Base-by-base conservation (phyloP, 1,140 invertebrate genomes). In the Globodera ellingtonae region DNA sequence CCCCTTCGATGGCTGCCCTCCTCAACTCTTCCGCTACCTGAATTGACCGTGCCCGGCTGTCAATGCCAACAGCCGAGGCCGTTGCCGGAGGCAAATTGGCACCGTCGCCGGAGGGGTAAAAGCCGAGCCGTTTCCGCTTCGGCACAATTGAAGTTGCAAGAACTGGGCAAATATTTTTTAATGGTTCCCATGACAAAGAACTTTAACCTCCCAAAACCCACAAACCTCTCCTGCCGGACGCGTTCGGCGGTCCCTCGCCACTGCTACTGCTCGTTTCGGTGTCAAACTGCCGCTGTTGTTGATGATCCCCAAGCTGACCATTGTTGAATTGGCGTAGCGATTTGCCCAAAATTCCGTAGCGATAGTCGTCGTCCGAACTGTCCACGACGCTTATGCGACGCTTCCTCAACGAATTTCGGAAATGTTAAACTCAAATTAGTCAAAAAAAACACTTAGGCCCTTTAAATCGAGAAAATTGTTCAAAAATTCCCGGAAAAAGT, bases 301-400 rank as follows among this genome's bases (percentile, higher is more conserved):
- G 13, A n/a, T 21, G 9, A 44, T 70, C 5, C 67, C 5, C 9
- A 7, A 10, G n/a, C 4, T 44, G 9, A 4, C 46, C 46, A 0
- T 47, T 21, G 67, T 47, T 35, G 21, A 70, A 44, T 10, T 70
- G 21, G 8, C 71, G 52, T 8, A 82, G 65, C 15, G 52, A 71
- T 21, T 66, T 70, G 46, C 82, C 84, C 24, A 84, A 65, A 72
- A 84, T 86, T n/a, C 84, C 84, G 48, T 47, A 67, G 35, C 84
- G 85, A 56, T 87, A 79, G 56, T 85, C 84, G n/a, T 86, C 84
- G 66, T 85, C 75, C 83, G 83, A 84, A 70, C 75, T 81, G 76
- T 83, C 82, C 48, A 83, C 75, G 18, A 71, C 24, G 50, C 46
- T 50, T 47, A 18, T 62, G 7, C 44, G 78, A 35, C 48, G 18